These are phyloP conservation scores for Cathartes aura DNA, from an alignment of 2,113 vertebrate species.

Conservation along the genomic window DNA sequence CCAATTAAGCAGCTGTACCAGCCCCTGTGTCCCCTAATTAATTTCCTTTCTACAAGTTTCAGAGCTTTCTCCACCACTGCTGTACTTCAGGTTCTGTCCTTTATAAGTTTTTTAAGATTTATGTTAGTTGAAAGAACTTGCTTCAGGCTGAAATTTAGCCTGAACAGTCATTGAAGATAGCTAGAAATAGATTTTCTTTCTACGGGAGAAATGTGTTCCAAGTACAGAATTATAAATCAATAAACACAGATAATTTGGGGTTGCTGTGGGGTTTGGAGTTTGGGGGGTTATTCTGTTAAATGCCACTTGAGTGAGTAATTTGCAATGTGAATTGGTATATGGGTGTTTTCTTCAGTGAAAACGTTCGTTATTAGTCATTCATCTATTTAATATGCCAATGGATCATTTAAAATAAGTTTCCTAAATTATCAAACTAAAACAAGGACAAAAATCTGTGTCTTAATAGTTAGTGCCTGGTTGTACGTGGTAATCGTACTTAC, in stretches of 20 bases:
- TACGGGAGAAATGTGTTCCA: neutral
- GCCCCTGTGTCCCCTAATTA: neutral
- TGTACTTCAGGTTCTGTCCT: neutral
- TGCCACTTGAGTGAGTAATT: slow-evolving; percentile 30
- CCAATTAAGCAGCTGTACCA: slow-evolving; percentile 13
- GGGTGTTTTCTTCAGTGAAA: slow-evolving; percentile 9
- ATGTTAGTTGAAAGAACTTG: neutral
- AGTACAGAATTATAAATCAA: neutral
- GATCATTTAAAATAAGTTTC: slow-evolving; percentile 14
- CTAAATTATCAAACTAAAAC: neutral
- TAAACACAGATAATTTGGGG: neutral
- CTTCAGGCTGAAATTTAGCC: neutral
- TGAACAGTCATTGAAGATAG: neutral
- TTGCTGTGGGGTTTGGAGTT: neutral
- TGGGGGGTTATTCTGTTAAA: neutral
- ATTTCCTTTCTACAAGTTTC: neutral
- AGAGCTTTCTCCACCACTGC: neutral
- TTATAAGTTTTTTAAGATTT: neutral
- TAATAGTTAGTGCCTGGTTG: neutral
- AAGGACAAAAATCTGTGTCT: neutral
- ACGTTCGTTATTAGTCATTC: slow-evolving; percentile 21
- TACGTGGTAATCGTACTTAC: neutral
- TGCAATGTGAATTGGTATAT: neutral
- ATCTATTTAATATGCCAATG: neutral
- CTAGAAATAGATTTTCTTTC: slow-evolving; percentile 24